Evolutionary conservation across 2,113 vertebrate species (phyloP), one percentile per base, ranked within the genome.

Genomic region (Oriolus oriolus): DNA sequence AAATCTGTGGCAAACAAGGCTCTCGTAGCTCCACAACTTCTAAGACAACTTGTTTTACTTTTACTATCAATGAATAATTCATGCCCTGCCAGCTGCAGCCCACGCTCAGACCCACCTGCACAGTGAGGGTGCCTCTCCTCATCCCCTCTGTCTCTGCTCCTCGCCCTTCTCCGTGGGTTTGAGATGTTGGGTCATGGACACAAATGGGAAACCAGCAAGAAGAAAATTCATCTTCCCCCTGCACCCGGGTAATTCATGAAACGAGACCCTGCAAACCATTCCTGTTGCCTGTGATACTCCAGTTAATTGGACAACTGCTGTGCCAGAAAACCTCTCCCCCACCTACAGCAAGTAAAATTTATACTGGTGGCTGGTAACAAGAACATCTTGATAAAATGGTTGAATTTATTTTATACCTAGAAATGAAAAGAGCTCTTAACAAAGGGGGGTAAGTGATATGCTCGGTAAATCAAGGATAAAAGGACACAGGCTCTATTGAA

Each of bases 271-370:
- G 71, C 66, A 90, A 90, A 54, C 80, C 66, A 64, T 83, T 77
- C 82, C 84, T 96, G 86, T 59, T 93, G 94, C 91, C 85, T 93
- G 81, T 69, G 84, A 93, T 77, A 81, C 87, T 93, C 90, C 84
- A 93, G 84, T 90, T 97, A 97, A 97, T 97, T 97, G 95, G 94
- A 97, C 94, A 95, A 96, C 97, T 50, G 97, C 97, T 97, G 95
- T 95, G 97, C 90, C 79, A 94, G 91, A 71, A 93, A 97, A 88
- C 75, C 90, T 90, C 76, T 59, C 82, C 90, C 91, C 84, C 90
- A 93, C 59, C 82, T 89, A 68, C 75, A 88, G 86, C 85, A 95
- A 94, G 94, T 69, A 79, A 93, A 97, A 97, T 97, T 96, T 97
- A 96, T 96, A 95, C 93, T 95, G 93, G 91, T 88, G 94, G 95